Evolutionary conservation across 2,888 invertebrate species (phyloP), one percentile per base, ranked within the genome.

Genomic region (Apotomis betuletana): DNA sequence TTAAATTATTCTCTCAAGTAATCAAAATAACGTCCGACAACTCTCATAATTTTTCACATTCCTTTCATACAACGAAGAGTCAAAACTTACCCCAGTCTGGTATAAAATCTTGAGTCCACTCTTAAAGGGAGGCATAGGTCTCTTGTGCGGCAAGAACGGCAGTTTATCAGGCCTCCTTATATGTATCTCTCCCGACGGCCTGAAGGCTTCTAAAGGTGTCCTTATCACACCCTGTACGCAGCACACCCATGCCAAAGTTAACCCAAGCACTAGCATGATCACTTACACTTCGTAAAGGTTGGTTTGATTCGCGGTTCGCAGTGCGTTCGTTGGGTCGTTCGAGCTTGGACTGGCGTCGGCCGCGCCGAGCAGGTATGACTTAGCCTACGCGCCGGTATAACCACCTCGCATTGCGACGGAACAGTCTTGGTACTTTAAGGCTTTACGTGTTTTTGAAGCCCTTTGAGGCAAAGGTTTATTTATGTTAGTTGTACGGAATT

Each of bases 41-140:
- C 27, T 27, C 27, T 27, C 27, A 27, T 2, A 1, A 27, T 27
- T 27, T 2, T 27, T 27, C 27, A 27, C 27, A 27, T 27, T 27
- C 27, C 27, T 41, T 41, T 41, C 6, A 58, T 13, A n/a, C 55
- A 58, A 51, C 69, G 44, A 49, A 49, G 2, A 49, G 49, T 9
- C 61, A 67, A 61, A 77, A 94, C 96, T 96, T 89, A 96, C 96
- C 94, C 96, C 96, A 74, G 94, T 94, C 90, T 96, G 96, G 87
- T 96, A 97, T 74, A 97, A 93, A 78, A 96, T 94, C 87, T 95
- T 95, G 70, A 95, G 92, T 74, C 93, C 90, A 77, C 88, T 90
- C 81, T 91, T 93, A 77, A 93, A 90, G 78, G 92, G 90, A 78
- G 88, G 77, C 83, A 89, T 87, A 82, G 93, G 90, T 85, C 92